Percentiles rank a stretch among this genome's conserved stretches.
phyloP scores from a whole-genome alignment of 2,888 invertebrate species.

The Uloborus plumipes region DNA sequence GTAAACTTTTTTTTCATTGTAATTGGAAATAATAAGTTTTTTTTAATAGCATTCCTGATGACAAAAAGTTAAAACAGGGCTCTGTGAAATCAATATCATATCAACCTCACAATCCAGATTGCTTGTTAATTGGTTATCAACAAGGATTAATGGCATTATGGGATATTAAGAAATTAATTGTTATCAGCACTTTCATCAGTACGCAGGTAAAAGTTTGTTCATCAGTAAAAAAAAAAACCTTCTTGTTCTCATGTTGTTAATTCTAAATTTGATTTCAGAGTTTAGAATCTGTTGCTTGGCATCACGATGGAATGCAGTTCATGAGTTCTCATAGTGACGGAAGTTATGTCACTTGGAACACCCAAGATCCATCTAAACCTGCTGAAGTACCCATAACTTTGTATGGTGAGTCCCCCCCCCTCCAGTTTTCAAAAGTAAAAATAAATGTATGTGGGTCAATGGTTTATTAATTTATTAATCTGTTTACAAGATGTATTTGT shows the following conservation, averaged over 20 bases:
- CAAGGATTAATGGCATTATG: conserved; percentile 92
- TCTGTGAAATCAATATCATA: conserved; percentile 93
- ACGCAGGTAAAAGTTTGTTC: conserved; percentile 65
- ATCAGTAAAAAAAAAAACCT: background rate
- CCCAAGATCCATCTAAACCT: conserved; percentile 64
- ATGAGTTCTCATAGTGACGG: conserved; percentile 98
- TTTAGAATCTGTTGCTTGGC: conserved; percentile 87
- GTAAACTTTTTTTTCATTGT: background rate
- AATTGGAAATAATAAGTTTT: background rate
- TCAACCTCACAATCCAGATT: conserved; percentile 84
- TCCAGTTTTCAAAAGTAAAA: background rate
- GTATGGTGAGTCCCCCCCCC: conserved; percentile 29
- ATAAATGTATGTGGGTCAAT: background rate
- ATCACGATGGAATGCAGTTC: conserved; percentile 80
- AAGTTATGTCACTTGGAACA: conserved; percentile 81
- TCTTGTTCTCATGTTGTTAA: background rate
- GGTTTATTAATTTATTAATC: background rate
- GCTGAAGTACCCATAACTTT: conserved; percentile 59
- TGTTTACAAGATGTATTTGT: too few species aligned
- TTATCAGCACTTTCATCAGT: conserved; percentile 71
- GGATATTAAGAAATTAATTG: conserved; percentile 78
- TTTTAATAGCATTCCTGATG: conserved; percentile 84
- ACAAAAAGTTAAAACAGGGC: conserved; percentile 94
- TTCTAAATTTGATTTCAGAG: conserved; percentile 12
- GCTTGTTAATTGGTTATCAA: conserved; percentile 92